Conservation (phyloP, 1,140 invertebrate species). For the Calephelis nemesis region DNA sequence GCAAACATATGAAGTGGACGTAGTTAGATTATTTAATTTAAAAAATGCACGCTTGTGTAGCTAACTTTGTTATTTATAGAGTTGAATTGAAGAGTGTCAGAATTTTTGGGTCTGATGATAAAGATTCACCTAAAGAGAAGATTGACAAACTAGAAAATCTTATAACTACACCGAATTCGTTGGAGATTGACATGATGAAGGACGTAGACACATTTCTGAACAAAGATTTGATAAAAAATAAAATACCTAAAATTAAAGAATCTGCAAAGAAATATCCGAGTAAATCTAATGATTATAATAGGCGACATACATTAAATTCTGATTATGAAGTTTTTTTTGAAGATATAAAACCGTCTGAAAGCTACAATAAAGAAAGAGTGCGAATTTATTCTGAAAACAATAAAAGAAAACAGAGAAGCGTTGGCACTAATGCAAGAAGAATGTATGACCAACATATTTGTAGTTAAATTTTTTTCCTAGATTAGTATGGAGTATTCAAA, state of each 20-base stretch:
- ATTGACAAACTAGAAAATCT: constrained; percentile 25
- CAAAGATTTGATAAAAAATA: constrained; percentile 29
- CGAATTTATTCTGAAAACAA: constrained; percentile 50
- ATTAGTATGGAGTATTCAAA: no score
- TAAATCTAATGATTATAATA: constrained; percentile 20
- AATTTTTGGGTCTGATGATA: constrained; percentile 30
- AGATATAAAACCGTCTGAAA: constrained; percentile 46
- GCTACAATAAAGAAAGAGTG: constrained; percentile 53
- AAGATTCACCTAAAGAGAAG: constrained; percentile 22
- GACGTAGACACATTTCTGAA: neutral
- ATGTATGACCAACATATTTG: constrained; percentile 32
- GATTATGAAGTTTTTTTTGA: constrained; percentile 57
- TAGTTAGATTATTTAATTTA: neutral
- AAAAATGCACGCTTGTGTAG: no score
- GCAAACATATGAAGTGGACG: neutral
- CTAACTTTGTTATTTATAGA: constrained; percentile 35
- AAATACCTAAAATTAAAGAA: constrained; percentile 23
- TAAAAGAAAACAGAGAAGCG: constrained; percentile 48
- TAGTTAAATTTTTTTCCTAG: no score
- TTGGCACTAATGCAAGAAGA: constrained; percentile 17
- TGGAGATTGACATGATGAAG: neutral
- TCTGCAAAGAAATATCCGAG: constrained; percentile 27
- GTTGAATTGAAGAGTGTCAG: constrained; percentile 56
- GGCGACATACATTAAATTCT: constrained; percentile 18
- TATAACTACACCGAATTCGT: constrained; percentile 13